Evolutionary conservation across 2,797 vertebrate genomes (phyloP).

Genomic region (Melanitta fusca): DNA sequence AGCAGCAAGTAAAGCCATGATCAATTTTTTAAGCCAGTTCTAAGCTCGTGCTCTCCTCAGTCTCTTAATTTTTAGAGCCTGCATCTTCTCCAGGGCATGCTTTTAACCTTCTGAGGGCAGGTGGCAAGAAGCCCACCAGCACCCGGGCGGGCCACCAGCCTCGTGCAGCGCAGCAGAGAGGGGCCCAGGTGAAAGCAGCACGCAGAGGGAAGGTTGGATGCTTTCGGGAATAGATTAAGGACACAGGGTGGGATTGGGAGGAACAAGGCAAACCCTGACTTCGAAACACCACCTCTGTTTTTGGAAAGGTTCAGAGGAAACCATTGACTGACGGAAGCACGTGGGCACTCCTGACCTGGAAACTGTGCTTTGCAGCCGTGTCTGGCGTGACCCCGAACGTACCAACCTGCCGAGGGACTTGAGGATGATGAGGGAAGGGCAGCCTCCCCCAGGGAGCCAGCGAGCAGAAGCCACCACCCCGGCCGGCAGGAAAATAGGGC

Average conservation of each 20-base stretch:
- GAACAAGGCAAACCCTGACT: not conserved
- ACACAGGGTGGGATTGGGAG: not conserved
- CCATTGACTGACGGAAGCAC: not conserved
- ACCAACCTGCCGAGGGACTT: not conserved
- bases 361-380: not conserved
- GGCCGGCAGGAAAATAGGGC: constrained; percentile 81
- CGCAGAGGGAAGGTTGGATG: not conserved
- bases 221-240: not conserved
- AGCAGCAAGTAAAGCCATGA: not conserved
- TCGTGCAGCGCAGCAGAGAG: not conserved
- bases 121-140: not conserved
- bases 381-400: not conserved
- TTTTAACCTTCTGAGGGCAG: not conserved
- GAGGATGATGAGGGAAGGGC: not conserved
- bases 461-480: not conserved
- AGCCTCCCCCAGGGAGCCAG: not conserved
- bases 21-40: not conserved
- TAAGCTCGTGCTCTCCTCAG: not conserved
- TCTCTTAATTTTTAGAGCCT: not conserved
- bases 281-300: not conserved
- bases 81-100: not conserved
- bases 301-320: not conserved
- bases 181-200: rapidly evolving
- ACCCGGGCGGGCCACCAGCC: rapidly evolving
- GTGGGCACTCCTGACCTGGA: not conserved